Conservation (phyloP, 2,113 vertebrate species). For the Piliocolobus tephrosceles region DNA sequence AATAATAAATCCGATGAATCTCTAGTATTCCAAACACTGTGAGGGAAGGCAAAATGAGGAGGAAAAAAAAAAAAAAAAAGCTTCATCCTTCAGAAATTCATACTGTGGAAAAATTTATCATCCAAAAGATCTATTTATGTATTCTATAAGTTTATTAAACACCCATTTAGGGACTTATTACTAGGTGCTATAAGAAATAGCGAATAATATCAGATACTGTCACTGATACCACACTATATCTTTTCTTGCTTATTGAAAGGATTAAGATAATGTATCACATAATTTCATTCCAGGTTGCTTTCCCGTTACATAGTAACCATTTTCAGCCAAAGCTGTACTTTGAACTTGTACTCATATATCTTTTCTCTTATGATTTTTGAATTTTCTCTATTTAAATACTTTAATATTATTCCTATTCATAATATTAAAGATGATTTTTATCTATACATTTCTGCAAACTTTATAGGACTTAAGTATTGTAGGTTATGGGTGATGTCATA, state of each 20-base stretch:
- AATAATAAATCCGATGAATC: constrained; percentile 34
- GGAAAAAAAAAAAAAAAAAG: neutral
- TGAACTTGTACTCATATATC: neutral
- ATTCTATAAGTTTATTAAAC: constrained; percentile 28
- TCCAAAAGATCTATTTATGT: neutral
- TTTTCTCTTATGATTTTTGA: constrained; percentile 23
- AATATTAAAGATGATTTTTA: neutral
- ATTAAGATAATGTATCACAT: constrained; percentile 55
- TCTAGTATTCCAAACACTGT: neutral
- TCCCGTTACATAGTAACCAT: neutral
- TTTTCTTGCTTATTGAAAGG: constrained; percentile 2
- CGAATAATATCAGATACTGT: neutral
- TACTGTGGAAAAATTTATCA: neutral
- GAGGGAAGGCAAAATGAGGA: neutral
- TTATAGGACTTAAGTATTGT: neutral
- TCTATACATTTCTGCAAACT: neutral
- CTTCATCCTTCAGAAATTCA: neutral
- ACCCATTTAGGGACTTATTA: neutral
- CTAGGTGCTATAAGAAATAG: constrained; percentile 14
- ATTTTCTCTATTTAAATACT: neutral
- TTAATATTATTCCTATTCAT: neutral
- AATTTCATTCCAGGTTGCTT: constrained; percentile 2
- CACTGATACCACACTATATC: neutral
- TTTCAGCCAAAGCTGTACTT: constrained; percentile 9
- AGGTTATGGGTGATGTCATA: neutral